Conservation (phyloP, 2,888 invertebrate species). For the Meiosimyza platycephala region DNA sequence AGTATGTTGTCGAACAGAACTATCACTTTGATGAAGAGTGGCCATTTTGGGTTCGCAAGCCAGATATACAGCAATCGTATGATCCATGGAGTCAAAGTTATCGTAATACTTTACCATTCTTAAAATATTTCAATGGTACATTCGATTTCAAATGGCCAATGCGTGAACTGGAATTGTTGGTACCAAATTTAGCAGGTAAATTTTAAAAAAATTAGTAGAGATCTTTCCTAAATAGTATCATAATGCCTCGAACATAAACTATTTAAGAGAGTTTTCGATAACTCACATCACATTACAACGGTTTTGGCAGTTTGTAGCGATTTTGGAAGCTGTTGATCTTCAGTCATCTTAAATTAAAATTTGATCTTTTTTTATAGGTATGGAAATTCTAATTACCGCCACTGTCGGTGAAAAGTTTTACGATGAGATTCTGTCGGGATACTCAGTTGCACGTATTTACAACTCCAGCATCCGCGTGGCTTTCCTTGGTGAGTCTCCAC, state of each 20-base stretch:
- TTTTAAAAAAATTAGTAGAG: background rate
- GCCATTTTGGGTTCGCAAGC: constrained; percentile 83
- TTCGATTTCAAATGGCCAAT: constrained; percentile 89
- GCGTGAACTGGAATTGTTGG: constrained; percentile 73
- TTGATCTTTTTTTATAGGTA: constrained; percentile 68
- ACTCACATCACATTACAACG: background rate
- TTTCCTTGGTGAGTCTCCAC: constrained; percentile 90
- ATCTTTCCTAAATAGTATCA: background rate
- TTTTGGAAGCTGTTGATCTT: background rate
- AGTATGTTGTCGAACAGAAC: constrained; percentile 76
- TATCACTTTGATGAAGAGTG: constrained; percentile 84
- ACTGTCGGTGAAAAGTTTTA: constrained; percentile 89
- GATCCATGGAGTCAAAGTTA: constrained; percentile 65
- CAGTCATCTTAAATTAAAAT: background rate
- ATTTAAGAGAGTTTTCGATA: too few species aligned
- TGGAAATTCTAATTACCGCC: constrained; percentile 86
- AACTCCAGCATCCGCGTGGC: constrained; percentile 86
- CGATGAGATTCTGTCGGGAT: constrained; percentile 85
- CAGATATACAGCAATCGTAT: constrained; percentile 69
- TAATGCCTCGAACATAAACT: background rate
- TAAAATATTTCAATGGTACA: constrained; percentile 88
- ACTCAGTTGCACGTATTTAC: constrained; percentile 86
- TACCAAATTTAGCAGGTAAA: constrained; percentile 69
- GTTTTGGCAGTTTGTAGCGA: background rate
- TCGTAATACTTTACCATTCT: constrained; percentile 74